phyloP scores from a whole-genome alignment of 2,113 vertebrate species.

The Bubo blakistoni region DNA sequence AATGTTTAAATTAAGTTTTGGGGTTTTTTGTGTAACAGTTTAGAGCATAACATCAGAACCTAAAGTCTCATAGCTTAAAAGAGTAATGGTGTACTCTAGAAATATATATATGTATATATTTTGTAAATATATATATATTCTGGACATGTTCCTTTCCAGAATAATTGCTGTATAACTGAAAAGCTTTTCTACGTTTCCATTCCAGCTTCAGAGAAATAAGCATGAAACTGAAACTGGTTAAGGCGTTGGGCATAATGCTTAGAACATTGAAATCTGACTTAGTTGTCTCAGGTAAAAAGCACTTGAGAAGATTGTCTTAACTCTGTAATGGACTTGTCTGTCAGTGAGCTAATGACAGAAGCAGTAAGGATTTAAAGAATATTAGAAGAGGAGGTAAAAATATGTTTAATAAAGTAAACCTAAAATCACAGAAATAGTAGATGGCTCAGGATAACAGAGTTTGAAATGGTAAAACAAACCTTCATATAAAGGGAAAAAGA shows the following conservation, averaged over 20 bases:
- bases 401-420: not conserved
- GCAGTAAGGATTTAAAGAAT: not conserved
- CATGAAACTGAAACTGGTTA: not conserved
- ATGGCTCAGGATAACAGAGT: not conserved
- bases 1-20: not conserved
- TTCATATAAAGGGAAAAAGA: not conserved
- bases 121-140: not conserved
- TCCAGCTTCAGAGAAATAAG: not conserved
- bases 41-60: not conserved
- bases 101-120: not conserved
- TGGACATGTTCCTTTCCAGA: not conserved
- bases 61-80: not conserved
- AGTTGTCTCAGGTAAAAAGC: not conserved
- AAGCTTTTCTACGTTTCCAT: not conserved
- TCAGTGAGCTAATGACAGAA: not conserved
- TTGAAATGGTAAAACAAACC: not conserved
- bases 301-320: not conserved
- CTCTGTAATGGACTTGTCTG: not conserved
- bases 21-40: not conserved
- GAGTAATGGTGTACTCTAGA: not conserved
- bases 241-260: not conserved
- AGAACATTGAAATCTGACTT: not conserved
- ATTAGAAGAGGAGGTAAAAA: not conserved
- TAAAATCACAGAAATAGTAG: not conserved
- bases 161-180: not conserved